Conservation (phyloP, 2,113 vertebrate species). For the Notarius lentiginosus region DNA sequence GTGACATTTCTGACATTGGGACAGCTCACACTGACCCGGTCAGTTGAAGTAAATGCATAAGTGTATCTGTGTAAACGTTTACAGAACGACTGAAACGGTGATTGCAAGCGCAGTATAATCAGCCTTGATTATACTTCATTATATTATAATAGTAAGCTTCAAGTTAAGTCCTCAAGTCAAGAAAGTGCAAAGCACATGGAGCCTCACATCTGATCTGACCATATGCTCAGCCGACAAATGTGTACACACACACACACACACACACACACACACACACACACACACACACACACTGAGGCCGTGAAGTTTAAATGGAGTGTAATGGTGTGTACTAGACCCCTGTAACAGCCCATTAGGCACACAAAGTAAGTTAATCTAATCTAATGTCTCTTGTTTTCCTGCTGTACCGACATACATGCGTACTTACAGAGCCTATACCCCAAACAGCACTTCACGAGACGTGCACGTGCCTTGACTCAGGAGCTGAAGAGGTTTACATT, state of each 20-base stretch:
- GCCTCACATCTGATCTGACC: constrained; percentile 21
- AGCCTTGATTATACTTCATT: constrained; percentile 53
- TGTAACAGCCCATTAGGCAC: constrained; percentile 89
- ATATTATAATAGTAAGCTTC: constrained; percentile 61
- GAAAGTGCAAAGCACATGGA: constrained; percentile 1
- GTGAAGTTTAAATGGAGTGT: constrained; percentile 89
- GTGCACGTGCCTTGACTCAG: not conserved
- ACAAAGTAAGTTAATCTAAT: constrained; percentile 83
- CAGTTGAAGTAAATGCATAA: not conserved
- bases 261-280: constrained; percentile 46
- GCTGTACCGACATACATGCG: constrained; percentile 29
- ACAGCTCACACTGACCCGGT: not conserved
- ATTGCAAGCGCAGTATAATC: constrained; percentile 9
- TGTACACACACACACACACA: not conserved
- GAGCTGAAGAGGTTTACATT: constrained; percentile 44
- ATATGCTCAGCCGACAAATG: constrained; percentile 27
- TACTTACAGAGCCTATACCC: constrained; percentile 8
- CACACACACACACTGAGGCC: constrained; percentile 64
- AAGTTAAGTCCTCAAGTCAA: constrained; percentile 16
- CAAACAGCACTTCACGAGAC: not conserved
- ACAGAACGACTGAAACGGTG: not conserved
- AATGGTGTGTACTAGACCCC: constrained; percentile 90
- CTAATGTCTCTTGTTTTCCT: constrained; percentile 76
- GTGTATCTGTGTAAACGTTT: not conserved
- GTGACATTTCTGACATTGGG: not conserved